Percentiles rank a stretch among this genome's conserved stretches.
Evolutionary conservation across 1,140 invertebrate genomes (phyloP).

Genomic region (Drosophila ogumai): DNA sequence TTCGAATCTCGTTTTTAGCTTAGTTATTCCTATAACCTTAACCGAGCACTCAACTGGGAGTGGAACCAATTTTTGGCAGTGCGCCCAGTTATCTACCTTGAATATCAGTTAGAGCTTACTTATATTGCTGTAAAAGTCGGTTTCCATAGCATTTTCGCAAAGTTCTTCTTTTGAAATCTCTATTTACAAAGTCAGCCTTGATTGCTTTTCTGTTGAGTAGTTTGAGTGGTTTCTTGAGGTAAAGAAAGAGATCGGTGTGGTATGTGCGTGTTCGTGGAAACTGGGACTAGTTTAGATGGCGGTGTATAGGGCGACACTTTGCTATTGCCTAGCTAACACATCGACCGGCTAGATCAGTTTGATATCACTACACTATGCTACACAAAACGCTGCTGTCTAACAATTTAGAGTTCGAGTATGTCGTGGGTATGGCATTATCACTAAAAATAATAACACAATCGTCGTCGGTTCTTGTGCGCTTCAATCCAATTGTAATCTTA

Average conservation of each 20-base stretch:
- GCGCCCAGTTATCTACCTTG: slow-evolving; percentile 55
- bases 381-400: slow-evolving; percentile 20
- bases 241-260: slow-evolving; percentile 71
- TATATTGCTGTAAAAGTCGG: slow-evolving; percentile 66
- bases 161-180: slow-evolving; percentile 71
- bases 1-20: slow-evolving; percentile 31
- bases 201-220: slow-evolving; percentile 74
- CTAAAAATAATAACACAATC: slow-evolving; percentile 67
- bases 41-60: slow-evolving; percentile 44
- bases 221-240: slow-evolving; percentile 65
- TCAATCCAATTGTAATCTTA: slow-evolving; percentile 48
- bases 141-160: slow-evolving; percentile 51
- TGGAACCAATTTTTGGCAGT: slow-evolving; percentile 58
- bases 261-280: slow-evolving; percentile 41
- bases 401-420: slow-evolving; percentile 20
- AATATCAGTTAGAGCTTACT: slow-evolving; percentile 46
- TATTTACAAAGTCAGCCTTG: slow-evolving; percentile 82
- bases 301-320: slow-evolving; percentile 3
- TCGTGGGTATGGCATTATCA: slow-evolving; percentile 16
- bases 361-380: slow-evolving; percentile 21
- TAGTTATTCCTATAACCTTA: slow-evolving; percentile 19
- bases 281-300: slow-evolving; percentile 32
- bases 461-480: slow-evolving; percentile 47
- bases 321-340: slow-evolving; percentile 22
- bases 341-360: slow-evolving; percentile 10